phyloP scores from a whole-genome alignment of 2,888 invertebrate species.

The Xiphydria camelus region DNA sequence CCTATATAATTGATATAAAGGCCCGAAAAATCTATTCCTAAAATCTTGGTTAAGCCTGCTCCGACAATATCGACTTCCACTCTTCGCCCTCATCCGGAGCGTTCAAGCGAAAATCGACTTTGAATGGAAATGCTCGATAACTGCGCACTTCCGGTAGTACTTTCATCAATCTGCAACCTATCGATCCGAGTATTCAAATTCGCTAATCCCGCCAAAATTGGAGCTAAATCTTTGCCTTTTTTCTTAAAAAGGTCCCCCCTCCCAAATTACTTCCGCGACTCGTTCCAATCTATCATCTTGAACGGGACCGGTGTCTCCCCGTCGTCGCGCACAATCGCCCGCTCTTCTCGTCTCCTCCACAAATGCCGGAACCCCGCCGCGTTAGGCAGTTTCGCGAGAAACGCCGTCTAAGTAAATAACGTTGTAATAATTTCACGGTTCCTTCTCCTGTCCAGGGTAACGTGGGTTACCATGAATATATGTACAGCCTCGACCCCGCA shows the following conservation, averaged over 20 bases:
- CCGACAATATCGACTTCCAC: too few relatives aligned
- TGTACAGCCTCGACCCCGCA: not conserved
- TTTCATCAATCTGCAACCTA: not conserved
- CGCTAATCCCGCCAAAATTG: constrained; percentile 1
- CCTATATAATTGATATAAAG: too few relatives aligned
- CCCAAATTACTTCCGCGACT: constrained; percentile 17
- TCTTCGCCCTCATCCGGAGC: too few relatives aligned
- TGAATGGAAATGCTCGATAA: not conserved
- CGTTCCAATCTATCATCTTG: constrained; percentile 18
- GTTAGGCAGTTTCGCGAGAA: constrained; percentile 8
- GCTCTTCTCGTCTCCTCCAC: constrained; percentile 26
- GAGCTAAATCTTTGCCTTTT: not conserved
- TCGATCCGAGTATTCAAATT: constrained; percentile 2
- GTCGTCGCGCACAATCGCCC: constrained; percentile 28
- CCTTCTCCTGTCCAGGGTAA: constrained; percentile 13
- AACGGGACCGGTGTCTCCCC: constrained; percentile 17
- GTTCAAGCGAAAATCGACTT: too few relatives aligned
- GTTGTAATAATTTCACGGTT: constrained; percentile 35
- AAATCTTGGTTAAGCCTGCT: too few relatives aligned
- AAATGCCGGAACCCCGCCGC: not conserved
- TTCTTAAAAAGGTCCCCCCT: constrained; percentile 10
- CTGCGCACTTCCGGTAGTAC: not conserved
- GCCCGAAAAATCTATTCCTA: too few relatives aligned
- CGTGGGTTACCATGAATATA: constrained; percentile 1
- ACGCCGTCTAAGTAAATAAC: constrained; percentile 21